Evolutionary conservation across 2,888 invertebrate genomes (phyloP).

Genomic region (Spialia ferax): DNA sequence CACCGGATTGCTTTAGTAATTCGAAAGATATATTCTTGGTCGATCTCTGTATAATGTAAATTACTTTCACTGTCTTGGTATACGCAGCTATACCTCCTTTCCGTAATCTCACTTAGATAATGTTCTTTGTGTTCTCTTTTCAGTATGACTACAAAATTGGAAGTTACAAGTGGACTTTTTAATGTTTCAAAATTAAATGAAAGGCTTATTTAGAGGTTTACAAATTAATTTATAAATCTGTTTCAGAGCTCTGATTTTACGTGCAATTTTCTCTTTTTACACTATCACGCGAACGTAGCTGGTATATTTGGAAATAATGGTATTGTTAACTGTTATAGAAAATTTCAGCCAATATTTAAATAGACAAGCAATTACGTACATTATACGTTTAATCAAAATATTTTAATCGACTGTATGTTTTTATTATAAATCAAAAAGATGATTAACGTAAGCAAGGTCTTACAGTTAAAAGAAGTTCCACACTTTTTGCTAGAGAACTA

Average conservation of each 20-base stretch:
- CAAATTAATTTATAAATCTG: not conserved
- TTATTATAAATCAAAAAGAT: not conserved
- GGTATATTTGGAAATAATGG: too few species aligned
- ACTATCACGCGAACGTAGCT: too few species aligned
- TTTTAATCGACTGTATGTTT: too few species aligned
- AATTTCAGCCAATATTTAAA: too few species aligned
- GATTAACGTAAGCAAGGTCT: not conserved
- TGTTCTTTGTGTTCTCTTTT: slow-evolving; percentile 13
- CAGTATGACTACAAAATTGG: not conserved
- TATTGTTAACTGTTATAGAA: too few species aligned
- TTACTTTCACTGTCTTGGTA: slow-evolving; percentile 83
- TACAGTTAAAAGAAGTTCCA: not conserved
- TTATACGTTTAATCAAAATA: too few species aligned
- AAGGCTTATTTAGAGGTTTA: not conserved
- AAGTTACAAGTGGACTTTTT: not conserved
- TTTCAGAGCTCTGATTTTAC: not conserved
- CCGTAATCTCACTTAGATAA: slow-evolving; percentile 20
- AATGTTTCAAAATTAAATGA: not conserved
- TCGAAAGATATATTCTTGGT: slow-evolving; percentile 81
- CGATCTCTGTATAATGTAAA: slow-evolving; percentile 81
- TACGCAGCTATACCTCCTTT: slow-evolving; percentile 51
- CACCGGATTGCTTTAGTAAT: slow-evolving; percentile 84
- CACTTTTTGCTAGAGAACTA: not conserved
- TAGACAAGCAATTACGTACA: too few species aligned
- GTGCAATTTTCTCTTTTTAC: too few species aligned